Base-by-base conservation (phyloP, 2,797 vertebrate genomes). In the Onychomys torridus region DNA sequence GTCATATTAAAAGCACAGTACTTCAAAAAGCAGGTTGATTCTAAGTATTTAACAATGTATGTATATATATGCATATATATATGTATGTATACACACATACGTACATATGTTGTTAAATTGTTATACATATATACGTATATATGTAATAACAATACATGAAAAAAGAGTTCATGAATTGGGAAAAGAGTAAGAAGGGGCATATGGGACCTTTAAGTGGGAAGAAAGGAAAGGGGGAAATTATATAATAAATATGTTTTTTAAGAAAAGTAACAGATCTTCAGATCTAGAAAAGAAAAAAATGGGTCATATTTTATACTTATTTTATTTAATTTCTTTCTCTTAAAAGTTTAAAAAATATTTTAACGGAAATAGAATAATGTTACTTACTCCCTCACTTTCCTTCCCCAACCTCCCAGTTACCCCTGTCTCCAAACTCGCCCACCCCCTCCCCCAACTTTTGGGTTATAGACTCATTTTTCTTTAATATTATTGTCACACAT, bases 261-360 rank as follows among this genome's bases (percentile, higher is more conserved):
- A 67, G 32, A 27, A 43, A 43, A 59, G 19, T 88, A 59, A 32
- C 2, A 2, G 11, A 77, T 1, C 17, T 86, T 95, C 21, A 89
- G 77, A 71, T 52, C n/a, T 78, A 82, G 37, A 46, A 61, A 34
- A 90, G 75, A 32, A 81, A 95, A 94, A 95, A 96, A 78, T 34
- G 59, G 6, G 32, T 92, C 19, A 6, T 83, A 95, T 91, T 96
- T 95, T 95, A n/a, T 86, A 43, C 21, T 21, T 89, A 55, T 91
- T 94, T 90, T 84, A 93, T 96, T 92, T 69, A 96, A 59, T 6
- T 89, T 43, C 1, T 23, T 73, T 73, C 16, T 65, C 52, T 82
- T 79, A 87, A 84, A 84, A 40, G 14, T 76, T 75, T 40, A 29
- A 63, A 43, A 43, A 83, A 10, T 59, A 19, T 43, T 75, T 75